These are phyloP conservation scores for Mesaphorura yosii DNA, from an alignment of 1,140 invertebrate genomes.

Conservation along the genomic window DNA sequence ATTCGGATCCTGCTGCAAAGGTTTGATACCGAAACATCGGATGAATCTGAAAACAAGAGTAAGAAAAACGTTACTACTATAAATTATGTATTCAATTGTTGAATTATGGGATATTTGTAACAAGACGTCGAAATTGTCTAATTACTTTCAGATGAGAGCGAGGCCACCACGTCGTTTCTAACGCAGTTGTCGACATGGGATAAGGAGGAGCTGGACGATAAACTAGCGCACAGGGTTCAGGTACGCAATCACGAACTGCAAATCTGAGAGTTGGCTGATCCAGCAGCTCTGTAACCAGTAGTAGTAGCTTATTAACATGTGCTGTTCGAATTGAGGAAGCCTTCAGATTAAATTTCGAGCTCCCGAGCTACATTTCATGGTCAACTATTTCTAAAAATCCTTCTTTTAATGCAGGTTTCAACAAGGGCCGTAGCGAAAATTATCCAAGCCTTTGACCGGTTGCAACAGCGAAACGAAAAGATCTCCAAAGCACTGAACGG, in stretches of 20 bases:
- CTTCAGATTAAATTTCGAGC: neutral
- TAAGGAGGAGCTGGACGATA: constrained; percentile 91
- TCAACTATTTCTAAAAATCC: neutral
- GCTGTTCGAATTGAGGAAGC: neutral
- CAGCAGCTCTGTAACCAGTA: neutral
- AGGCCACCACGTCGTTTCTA: constrained; percentile 90
- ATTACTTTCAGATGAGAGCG: constrained; percentile 70
- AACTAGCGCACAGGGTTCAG: constrained; percentile 83
- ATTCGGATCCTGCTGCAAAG: constrained; percentile 83
- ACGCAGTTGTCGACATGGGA: constrained; percentile 96
- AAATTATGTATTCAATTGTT: neutral
- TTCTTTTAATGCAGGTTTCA: constrained; percentile 48
- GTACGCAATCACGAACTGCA: constrained; percentile 10
- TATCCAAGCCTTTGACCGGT: constrained; percentile 86
- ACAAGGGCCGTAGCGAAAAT: constrained; percentile 90
- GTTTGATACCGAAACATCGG: constrained; percentile 93
- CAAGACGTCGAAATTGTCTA: neutral
- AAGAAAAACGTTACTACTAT: constrained; percentile 32
- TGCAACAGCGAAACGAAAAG: constrained; percentile 86
- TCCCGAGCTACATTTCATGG: constrained; percentile 3
- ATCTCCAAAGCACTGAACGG: constrained; percentile 77
- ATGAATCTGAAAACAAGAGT: constrained; percentile 91
- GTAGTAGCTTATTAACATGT: neutral
- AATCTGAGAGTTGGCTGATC: neutral
- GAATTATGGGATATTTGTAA: neutral